These are phyloP conservation scores for Antigone vipio DNA, from an alignment of 2,113 vertebrate genomes.

Conservation along the genomic window DNA sequence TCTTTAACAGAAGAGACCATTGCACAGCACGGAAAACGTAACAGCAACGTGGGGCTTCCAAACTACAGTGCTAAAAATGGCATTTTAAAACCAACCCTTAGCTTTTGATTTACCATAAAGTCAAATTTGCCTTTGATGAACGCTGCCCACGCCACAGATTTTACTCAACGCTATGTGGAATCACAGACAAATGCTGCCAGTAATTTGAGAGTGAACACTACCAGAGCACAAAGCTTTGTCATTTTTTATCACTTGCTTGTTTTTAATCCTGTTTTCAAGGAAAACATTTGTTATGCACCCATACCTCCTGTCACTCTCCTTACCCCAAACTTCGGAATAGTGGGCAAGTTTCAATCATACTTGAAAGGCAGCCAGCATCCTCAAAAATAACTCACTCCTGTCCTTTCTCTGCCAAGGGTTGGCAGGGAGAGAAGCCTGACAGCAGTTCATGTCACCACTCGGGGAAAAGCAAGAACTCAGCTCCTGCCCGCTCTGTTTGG, in stretches of 20 bases:
- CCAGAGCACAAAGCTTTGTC: not conserved
- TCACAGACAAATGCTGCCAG: not conserved
- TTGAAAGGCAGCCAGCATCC: not conserved
- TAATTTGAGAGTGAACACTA: not conserved
- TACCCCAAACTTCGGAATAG: not conserved
- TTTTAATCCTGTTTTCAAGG: not conserved
- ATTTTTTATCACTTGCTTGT: not conserved
- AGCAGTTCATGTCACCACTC: not conserved
- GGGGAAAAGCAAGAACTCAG: not conserved
- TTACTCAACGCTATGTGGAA: rapidly evolving
- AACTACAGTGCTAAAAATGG: not conserved
- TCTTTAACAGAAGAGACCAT: not conserved
- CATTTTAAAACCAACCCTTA: not conserved
- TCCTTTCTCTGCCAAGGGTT: not conserved
- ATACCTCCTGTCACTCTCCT: not conserved
- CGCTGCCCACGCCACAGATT: not conserved
- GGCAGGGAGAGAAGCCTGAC: not conserved
- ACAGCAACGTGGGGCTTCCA: not conserved
- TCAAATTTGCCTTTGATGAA: not conserved
- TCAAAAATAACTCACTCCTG: not conserved
- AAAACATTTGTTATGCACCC: not conserved
- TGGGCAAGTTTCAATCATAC: not conserved
- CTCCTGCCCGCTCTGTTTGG: not conserved
- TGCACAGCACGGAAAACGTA: not conserved
- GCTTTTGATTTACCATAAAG: not conserved